Evolutionary conservation across 2,113 vertebrate genomes (phyloP).

Genomic region (Myotis davidii): DNA sequence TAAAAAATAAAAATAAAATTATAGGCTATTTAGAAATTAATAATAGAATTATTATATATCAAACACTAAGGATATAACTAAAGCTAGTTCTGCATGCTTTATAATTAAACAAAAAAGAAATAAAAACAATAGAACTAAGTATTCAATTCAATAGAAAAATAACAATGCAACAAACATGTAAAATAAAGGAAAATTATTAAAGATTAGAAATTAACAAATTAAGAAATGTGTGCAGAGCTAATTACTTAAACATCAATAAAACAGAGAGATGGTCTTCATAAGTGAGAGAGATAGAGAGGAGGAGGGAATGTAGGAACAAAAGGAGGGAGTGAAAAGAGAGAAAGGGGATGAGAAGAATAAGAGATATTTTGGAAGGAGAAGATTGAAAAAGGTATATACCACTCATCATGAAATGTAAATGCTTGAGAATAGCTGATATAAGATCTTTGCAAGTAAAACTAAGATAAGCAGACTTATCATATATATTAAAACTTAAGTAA

Average conservation of each 20-base stretch:
- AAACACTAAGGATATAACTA: neutral
- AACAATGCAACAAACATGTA: neutral
- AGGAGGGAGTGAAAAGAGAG: neutral
- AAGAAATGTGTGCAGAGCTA: neutral
- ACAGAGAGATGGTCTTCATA: neutral
- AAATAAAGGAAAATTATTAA: neutral
- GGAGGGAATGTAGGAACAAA: neutral
- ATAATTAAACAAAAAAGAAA: neutral
- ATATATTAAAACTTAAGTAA: neutral
- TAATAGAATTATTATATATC: neutral
- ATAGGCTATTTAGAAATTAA: neutral
- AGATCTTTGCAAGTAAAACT: neutral
- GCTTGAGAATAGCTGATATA: neutral
- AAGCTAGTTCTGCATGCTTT: neutral
- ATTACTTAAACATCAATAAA: neutral
- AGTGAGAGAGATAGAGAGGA: neutral
- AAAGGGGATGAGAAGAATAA: neutral
- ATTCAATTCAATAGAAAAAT: neutral
- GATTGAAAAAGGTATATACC: neutral
- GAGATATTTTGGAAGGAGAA: neutral
- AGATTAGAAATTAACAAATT: constrained; percentile 8
- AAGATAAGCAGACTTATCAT: neutral
- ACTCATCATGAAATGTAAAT: neutral
- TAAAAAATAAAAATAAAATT: neutral
- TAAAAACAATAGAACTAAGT: neutral